phyloP scores from a whole-genome alignment of 2,888 invertebrate genomes.

The Hydraecia micacea region DNA sequence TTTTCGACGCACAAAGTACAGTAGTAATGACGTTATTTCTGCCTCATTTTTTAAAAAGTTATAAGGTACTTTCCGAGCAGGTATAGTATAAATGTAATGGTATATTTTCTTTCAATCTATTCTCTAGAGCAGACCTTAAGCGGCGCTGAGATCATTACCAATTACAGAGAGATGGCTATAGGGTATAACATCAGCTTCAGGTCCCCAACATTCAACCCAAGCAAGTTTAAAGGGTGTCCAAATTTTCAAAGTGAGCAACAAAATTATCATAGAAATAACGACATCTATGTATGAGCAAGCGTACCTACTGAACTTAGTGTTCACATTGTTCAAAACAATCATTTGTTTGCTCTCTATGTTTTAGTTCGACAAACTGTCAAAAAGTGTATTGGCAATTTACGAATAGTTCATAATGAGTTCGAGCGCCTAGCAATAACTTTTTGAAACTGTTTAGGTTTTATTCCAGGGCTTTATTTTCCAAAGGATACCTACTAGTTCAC shows the following conservation, averaged over 20 bases:
- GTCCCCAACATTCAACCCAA: not conserved
- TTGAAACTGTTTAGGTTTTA: not conserved
- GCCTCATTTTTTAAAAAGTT: too few relatives aligned
- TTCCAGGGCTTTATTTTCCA: not conserved
- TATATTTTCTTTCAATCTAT: not conserved
- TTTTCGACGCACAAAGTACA: too few relatives aligned
- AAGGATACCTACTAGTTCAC: not conserved
- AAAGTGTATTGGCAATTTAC: slow-evolving; percentile 6
- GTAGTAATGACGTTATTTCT: too few relatives aligned
- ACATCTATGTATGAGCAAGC: slow-evolving; percentile 15
- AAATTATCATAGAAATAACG: slow-evolving; percentile 10
- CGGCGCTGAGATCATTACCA: not conserved
- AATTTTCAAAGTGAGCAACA: not conserved
- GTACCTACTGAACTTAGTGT: not conserved
- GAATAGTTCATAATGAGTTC: not conserved
- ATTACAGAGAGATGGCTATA: not conserved
- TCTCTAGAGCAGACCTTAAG: not conserved
- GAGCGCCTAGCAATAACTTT: not conserved
- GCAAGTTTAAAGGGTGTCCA: not conserved
- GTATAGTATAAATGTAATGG: not conserved
- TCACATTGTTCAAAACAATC: not conserved
- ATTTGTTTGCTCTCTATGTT: not conserved
- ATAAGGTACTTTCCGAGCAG: too few relatives aligned
- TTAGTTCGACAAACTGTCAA: slow-evolving; percentile 4
- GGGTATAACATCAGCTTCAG: not conserved